Evolutionary conservation across 2,113 vertebrate genomes (phyloP).

Genomic region (Saimiri boliviensis): DNA sequence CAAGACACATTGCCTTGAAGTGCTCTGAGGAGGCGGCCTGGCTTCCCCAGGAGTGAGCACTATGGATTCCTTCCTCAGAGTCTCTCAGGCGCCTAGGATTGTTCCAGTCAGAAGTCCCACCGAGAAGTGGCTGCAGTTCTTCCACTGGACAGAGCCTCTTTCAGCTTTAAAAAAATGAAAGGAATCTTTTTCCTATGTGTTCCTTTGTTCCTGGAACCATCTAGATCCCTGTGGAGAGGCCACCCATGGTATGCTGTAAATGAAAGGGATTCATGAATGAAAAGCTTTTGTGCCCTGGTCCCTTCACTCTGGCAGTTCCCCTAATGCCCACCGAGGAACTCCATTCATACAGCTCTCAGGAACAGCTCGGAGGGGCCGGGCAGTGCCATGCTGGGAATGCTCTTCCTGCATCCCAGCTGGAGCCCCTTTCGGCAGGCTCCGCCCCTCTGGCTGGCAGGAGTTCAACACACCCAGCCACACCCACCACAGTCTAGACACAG

Average conservation of each 20-base stretch:
- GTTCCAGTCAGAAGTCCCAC: background rate
- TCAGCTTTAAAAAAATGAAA: background rate
- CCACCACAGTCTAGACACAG: background rate
- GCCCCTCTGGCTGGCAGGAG: background rate
- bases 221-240: background rate
- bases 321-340: background rate
- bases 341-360: background rate
- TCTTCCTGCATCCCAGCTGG: background rate
- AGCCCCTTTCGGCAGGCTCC: background rate
- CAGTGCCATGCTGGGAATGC: background rate
- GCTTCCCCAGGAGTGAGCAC: background rate
- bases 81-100: background rate
- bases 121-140: background rate
- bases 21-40: background rate
- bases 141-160: background rate
- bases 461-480: background rate
- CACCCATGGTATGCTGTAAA: background rate
- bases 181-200: conserved; percentile 1
- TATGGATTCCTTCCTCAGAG: background rate
- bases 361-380: background rate
- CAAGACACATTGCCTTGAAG: background rate
- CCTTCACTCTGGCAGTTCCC: background rate
- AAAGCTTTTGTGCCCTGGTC: background rate
- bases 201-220: conserved; percentile 21
- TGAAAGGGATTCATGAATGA: conserved; percentile 9